phyloP scores from a whole-genome alignment of 2,797 vertebrate species.

The Pristis pectinata region DNA sequence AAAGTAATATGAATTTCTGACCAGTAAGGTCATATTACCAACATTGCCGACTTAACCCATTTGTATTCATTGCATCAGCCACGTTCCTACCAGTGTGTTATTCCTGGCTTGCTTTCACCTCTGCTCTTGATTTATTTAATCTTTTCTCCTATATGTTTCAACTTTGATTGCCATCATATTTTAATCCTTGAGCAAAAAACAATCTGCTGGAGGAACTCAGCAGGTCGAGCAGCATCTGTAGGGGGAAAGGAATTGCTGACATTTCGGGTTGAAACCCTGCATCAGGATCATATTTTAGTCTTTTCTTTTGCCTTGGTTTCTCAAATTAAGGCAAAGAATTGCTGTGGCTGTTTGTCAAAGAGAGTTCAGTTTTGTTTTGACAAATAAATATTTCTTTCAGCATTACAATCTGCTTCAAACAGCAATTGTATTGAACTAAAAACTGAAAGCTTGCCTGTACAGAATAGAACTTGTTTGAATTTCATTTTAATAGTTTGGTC shows the following conservation, averaged over 20 bases:
- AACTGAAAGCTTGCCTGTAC: neutral
- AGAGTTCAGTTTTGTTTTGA: neutral
- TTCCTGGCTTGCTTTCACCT: no score
- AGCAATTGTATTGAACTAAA: neutral
- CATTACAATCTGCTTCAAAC: neutral
- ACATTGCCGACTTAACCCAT: no score
- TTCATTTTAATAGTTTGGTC: constrained; percentile 1
- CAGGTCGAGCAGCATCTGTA: no score
- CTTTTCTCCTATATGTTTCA: neutral
- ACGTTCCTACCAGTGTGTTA: no score
- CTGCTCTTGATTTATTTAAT: neutral
- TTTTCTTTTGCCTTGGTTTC: neutral
- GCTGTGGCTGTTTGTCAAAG: neutral
- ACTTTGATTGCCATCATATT: neutral
- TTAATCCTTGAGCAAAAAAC: neutral
- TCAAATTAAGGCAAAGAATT: neutral
- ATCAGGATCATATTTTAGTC: neutral
- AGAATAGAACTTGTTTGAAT: neutral
- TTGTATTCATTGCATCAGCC: no score
- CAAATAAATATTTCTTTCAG: neutral
- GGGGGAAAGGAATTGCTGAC: no score
- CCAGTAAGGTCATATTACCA: no score
- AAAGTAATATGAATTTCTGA: no score
- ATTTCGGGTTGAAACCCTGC: no score
- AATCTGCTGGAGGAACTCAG: no score